Conservation (phyloP, 2,888 invertebrate genomes). For the Ceraclea dissimilis region DNA sequence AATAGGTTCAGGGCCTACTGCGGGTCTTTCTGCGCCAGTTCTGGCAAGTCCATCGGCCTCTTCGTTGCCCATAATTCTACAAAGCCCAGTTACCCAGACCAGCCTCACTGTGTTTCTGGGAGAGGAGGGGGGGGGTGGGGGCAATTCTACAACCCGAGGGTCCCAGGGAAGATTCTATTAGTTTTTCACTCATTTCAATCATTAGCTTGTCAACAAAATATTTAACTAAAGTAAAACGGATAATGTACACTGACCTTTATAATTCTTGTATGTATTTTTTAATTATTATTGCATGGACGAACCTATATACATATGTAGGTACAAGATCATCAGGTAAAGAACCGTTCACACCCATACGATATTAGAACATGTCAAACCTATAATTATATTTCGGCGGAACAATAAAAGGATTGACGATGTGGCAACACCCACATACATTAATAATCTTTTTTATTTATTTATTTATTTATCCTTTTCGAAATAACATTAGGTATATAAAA, state of each 20-base stretch:
- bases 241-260: not conserved
- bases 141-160: too few relatives aligned
- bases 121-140: too few relatives aligned
- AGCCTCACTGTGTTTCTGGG: too few relatives aligned
- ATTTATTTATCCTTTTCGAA: too few relatives aligned
- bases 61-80: too few relatives aligned
- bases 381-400: conserved; percentile 8
- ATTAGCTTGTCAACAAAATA: not conserved
- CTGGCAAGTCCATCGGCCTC: too few relatives aligned
- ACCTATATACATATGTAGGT: not conserved
- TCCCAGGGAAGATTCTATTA: too few relatives aligned
- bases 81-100: too few relatives aligned
- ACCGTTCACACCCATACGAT: not conserved
- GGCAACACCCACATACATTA: conserved; percentile 3
- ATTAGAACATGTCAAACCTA: conserved; percentile 5
- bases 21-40: too few relatives aligned
- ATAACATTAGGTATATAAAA: too few relatives aligned
- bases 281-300: not conserved
- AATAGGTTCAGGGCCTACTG: too few relatives aligned
- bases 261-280: not conserved
- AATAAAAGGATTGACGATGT: conserved; percentile 5
- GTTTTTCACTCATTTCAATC: too few relatives aligned
- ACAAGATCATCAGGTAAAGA: not conserved
- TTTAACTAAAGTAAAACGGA: not conserved
- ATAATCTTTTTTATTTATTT: not conserved